Base-by-base conservation (phyloP, 2,797 vertebrate species). In the Dromococcyx pavoninus region DNA sequence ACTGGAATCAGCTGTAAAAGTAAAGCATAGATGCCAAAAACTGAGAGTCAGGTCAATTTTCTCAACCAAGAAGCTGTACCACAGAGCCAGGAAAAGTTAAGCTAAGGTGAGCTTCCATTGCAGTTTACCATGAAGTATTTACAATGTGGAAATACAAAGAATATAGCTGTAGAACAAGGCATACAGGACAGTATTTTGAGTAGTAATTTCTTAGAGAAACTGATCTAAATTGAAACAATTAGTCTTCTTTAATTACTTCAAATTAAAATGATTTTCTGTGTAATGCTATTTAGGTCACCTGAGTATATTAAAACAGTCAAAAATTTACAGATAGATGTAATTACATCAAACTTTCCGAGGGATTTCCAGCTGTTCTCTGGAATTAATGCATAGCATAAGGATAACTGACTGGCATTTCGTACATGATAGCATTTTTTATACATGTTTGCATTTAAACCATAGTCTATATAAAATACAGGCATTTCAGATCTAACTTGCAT, bases 301-400 rank as follows among this genome's bases (percentile, higher is more conserved):
- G 91, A 95, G 89, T 88, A 80, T 89, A 92, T 75, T 65, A 82
- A 91, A 93, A 96, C 71, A 72, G 90, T 95, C 80, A 93, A 89
- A 72, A 50, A 93, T 95, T 88, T 93, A 85, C 32, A 91, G 73
- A 86, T 92, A 91, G 94, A 96, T 91, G 78, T 94, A 91, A 85
- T 53, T 79, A 92, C 89, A 94, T 95, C 86, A 90, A 94, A 88
- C 39, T 82, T 91, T 89, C 83, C 88, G 90, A 86, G 88, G 86
- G 93, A 82, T 87, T 96, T 89, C 89, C 94, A 96, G 84, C 61
- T 87, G 58, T 87, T 86, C 77, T 94, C 94, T 97, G 88, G 87
- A 96, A 96, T 56, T 84, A 92, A 92, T 96, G 96, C 94, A 92
- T 94, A 96, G 96, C 91, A 71, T 78, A 91, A 95, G 78, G 66